These are phyloP conservation scores for Dasypogon diadema DNA, from an alignment of 2,888 invertebrate species.

Conservation along the genomic window DNA sequence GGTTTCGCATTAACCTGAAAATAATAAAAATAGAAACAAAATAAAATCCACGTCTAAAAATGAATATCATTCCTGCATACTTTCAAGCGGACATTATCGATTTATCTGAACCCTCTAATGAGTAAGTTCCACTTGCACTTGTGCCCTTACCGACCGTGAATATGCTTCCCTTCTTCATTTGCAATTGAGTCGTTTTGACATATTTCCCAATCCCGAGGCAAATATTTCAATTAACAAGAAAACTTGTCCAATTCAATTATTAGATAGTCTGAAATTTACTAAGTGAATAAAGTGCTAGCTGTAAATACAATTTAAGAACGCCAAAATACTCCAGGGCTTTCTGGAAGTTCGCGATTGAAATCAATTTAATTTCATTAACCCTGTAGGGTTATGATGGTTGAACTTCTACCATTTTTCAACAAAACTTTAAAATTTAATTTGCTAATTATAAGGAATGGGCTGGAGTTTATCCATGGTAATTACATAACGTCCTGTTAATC, in stretches of 20 bases:
- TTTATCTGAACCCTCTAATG: background rate
- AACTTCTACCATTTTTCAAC: too few relatives aligned
- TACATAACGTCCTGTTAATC: too few relatives aligned
- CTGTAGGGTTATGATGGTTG: background rate
- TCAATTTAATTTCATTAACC: conserved; percentile 28
- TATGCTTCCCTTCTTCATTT: background rate
- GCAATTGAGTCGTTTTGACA: background rate
- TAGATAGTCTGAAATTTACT: conserved; percentile 34
- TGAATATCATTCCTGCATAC: too few relatives aligned
- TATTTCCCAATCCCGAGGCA: conserved; percentile 5
- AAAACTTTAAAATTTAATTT: too few relatives aligned
- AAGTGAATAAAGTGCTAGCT: conserved; percentile 20
- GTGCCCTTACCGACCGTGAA: background rate
- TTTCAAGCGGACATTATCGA: background rate
- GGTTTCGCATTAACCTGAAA: too few relatives aligned
- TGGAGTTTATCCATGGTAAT: too few relatives aligned
- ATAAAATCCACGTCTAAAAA: too few relatives aligned
- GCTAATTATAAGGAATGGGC: too few relatives aligned
- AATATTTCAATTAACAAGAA: conserved; percentile 32
- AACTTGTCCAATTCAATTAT: conserved; percentile 18
- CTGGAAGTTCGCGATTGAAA: background rate
- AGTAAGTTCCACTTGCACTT: background rate
- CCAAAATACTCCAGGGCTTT: background rate
- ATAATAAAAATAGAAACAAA: too few relatives aligned
- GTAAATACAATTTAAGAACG: conserved; percentile 35